These are phyloP conservation scores for Catharus ustulatus DNA, from an alignment of 2,797 vertebrate species.

Conservation along the genomic window DNA sequence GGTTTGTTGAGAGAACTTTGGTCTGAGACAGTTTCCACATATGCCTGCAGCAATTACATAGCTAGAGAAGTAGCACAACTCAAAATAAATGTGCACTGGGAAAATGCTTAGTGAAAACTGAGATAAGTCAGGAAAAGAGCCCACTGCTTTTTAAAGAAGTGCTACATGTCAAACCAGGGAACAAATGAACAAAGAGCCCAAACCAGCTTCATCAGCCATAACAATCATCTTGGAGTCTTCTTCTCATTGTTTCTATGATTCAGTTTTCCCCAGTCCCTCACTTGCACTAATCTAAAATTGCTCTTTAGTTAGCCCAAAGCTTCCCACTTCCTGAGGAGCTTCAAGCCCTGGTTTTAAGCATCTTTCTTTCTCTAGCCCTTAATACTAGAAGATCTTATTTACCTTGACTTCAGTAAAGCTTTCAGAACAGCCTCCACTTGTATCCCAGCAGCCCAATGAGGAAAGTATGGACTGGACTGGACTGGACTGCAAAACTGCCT, in stretches of 20 bases:
- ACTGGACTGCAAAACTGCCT: not conserved
- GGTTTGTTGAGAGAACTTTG: conserved; percentile 36
- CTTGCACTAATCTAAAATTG: not conserved
- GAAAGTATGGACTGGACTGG: not conserved
- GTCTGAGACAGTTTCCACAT: conserved; percentile 40
- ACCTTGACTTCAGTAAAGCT: not conserved
- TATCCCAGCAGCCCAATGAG: not conserved
- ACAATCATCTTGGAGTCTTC: not conserved
- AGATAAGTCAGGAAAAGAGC: conserved; percentile 19
- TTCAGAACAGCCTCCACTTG: not conserved
- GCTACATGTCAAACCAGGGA: conserved; percentile 4
- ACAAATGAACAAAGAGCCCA: conserved; percentile 15
- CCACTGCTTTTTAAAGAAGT: conserved; percentile 13
- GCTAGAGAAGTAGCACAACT: not conserved
- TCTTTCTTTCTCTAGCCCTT: not conserved
- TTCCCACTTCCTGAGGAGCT: not conserved
- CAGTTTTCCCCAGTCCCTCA: not conserved
- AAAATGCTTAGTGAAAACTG: conserved; percentile 25
- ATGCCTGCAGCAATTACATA: conserved; percentile 15
- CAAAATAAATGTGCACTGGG: not conserved
- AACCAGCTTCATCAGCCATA: not conserved
- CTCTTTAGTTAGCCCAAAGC: not conserved
- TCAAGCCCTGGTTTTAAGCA: not conserved
- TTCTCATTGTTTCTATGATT: conserved; percentile 20
- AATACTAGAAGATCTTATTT: not conserved